phyloP scores from a whole-genome alignment of 2,888 invertebrate genomes.

The Sclerodermus sp. region DNA sequence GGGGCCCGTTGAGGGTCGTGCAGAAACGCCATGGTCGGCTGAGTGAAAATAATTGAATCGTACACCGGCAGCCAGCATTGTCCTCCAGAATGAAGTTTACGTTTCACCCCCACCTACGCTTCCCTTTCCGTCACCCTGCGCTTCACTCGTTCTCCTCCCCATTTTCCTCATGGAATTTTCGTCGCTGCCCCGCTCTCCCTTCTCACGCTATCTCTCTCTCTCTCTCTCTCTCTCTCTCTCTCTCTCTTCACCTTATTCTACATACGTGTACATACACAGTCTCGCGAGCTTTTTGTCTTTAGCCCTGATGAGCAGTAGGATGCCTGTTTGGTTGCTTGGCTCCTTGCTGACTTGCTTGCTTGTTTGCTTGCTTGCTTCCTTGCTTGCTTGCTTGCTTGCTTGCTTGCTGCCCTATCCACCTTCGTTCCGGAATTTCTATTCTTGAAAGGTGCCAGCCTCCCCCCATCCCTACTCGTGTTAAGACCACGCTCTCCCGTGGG shows the following conservation, averaged over 20 bases:
- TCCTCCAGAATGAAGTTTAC: constrained; percentile 50
- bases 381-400: too few relatives aligned
- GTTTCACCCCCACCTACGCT: constrained; percentile 32
- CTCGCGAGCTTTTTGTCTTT: constrained; percentile 22
- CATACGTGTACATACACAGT: too few relatives aligned
- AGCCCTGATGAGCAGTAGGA: constrained; percentile 13
- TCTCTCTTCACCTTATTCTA: constrained; percentile 5
- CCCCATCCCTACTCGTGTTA: neutral
- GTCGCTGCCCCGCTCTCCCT: neutral
- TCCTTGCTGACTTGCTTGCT: too few relatives aligned
- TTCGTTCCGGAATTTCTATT: constrained; percentile 12
- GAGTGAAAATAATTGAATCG: constrained; percentile 53
- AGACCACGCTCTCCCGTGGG: constrained; percentile 9
- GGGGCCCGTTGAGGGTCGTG: constrained; percentile 14
- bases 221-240: constrained; percentile 16
- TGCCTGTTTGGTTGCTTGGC: too few relatives aligned
- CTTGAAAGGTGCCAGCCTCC: neutral
- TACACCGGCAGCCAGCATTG: constrained; percentile 44
- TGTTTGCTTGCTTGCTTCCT: too few relatives aligned
- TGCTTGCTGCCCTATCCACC: constrained; percentile 1
- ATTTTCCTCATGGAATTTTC: neutral
- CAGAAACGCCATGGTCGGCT: constrained; percentile 23
- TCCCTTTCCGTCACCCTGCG: constrained; percentile 9
- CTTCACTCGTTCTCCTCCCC: constrained; percentile 10
- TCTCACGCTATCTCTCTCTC: constrained; percentile 7